Conservation (phyloP, 2,113 vertebrate species). For the Anolis carolinensis region DNA sequence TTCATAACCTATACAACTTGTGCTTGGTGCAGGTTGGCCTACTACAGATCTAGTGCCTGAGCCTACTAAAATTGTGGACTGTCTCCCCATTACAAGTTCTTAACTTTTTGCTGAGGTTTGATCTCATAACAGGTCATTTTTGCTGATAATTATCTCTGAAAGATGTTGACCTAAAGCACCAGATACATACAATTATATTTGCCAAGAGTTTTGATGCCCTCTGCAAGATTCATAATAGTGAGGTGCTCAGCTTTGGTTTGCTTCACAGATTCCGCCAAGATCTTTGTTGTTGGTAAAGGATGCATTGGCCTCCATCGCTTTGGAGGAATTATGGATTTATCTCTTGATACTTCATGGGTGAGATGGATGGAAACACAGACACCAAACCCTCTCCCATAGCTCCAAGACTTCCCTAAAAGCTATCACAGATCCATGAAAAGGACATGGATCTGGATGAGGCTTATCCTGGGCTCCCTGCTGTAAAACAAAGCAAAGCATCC, state of each 20-base stretch:
- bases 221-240: not conserved
- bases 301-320: not conserved
- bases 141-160: not conserved
- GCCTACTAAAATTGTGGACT: not conserved
- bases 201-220: not conserved
- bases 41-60: not conserved
- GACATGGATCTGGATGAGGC: not conserved
- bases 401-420: not conserved
- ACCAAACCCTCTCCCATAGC: no score
- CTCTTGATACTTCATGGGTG: not conserved
- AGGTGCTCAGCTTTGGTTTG: not conserved
- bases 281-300: not conserved
- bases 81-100: not conserved
- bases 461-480: not conserved
- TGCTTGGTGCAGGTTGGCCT: not conserved
- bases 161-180: no score
- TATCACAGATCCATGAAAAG: not conserved
- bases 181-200: not conserved
- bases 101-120: not conserved
- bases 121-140: not conserved
- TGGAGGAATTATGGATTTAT: not conserved
- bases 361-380: no score
- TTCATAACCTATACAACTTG: not conserved
- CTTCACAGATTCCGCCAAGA: no score
- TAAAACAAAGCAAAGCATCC: not conserved